These are phyloP conservation scores for Stichopus chloronotus DNA, from an alignment of 35 echinoderm and acorn worm genomes.

Conservation along the genomic window DNA sequence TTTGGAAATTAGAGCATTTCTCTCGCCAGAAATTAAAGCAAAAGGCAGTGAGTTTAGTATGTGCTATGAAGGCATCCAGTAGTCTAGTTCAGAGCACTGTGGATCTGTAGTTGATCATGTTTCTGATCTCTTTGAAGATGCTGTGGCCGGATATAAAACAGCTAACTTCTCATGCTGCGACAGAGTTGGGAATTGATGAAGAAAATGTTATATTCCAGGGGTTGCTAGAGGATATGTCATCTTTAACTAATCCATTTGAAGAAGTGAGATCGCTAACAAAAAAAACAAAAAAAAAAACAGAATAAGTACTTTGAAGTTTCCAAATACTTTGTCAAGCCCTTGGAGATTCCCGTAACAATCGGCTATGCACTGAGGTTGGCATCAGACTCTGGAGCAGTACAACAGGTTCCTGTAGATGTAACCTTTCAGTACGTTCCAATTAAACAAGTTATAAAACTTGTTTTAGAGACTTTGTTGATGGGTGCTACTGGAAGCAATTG, in stretches of 20 bases:
- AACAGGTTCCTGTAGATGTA: slow-evolving; percentile 32
- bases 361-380: slow-evolving; percentile 49
- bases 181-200: slow-evolving; percentile 41
- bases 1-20: too few relatives aligned
- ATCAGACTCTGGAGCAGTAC: slow-evolving; percentile 37
- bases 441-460: neutral
- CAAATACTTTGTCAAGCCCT: slow-evolving; percentile 50
- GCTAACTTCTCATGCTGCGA: neutral
- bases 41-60: slow-evolving; percentile 40
- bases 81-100: slow-evolving; percentile 49
- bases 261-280: neutral
- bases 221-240: too few relatives aligned
- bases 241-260: slow-evolving; percentile 53
- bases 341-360: slow-evolving; percentile 44
- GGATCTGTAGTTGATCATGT: slow-evolving; percentile 57
- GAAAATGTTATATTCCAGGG: slow-evolving; percentile 18
- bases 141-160: slow-evolving; percentile 28
- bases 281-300: slow-evolving; percentile 45
- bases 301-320: slow-evolving; percentile 50
- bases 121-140: slow-evolving; percentile 35
- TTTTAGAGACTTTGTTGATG: slow-evolving; percentile 70
- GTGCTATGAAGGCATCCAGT: slow-evolving; percentile 38
- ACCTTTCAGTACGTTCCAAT: slow-evolving; percentile 66
- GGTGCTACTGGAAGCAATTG: slow-evolving; percentile 56
- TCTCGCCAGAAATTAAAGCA: neutral